These are phyloP conservation scores for Drosophila flavopinicola DNA, from an alignment of 2,888 invertebrate genomes.

Conservation along the genomic window DNA sequence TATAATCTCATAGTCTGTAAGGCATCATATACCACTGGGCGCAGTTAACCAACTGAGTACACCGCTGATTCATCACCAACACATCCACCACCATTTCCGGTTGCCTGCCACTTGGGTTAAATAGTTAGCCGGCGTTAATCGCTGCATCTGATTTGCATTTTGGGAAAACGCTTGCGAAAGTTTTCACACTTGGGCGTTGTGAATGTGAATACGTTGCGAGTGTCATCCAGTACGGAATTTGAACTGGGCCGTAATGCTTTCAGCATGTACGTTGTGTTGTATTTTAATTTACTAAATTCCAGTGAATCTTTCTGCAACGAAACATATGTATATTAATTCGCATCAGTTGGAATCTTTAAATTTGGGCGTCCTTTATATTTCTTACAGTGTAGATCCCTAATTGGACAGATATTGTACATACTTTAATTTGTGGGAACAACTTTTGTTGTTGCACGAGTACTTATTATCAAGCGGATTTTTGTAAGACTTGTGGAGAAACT, in stretches of 20 bases:
- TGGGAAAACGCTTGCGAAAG: constrained; percentile 81
- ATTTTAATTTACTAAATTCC: constrained; percentile 83
- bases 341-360: background rate
- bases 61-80: constrained; percentile 38
- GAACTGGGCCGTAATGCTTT: constrained; percentile 63
- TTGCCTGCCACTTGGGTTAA: constrained; percentile 1
- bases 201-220: constrained; percentile 70
- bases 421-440: too few relatives aligned
- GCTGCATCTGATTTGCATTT: constrained; percentile 81
- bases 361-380: too few relatives aligned
- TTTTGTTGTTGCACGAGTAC: too few relatives aligned
- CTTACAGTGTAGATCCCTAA: too few relatives aligned
- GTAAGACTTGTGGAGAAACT: too few relatives aligned
- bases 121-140: constrained; percentile 30
- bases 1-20: constrained; percentile 63
- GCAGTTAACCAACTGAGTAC: background rate
- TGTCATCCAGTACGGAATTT: constrained; percentile 53
- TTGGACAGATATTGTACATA: too few relatives aligned
- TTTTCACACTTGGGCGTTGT: constrained; percentile 83
- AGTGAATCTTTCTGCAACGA: constrained; percentile 81
- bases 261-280: constrained; percentile 82
- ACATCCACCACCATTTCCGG: constrained; percentile 2
- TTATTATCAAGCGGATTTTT: too few relatives aligned
- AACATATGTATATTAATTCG: background rate
- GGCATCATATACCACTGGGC: constrained; percentile 12